Conservation (phyloP, 1,140 invertebrate species). For the Hyphantria cunea region DNA sequence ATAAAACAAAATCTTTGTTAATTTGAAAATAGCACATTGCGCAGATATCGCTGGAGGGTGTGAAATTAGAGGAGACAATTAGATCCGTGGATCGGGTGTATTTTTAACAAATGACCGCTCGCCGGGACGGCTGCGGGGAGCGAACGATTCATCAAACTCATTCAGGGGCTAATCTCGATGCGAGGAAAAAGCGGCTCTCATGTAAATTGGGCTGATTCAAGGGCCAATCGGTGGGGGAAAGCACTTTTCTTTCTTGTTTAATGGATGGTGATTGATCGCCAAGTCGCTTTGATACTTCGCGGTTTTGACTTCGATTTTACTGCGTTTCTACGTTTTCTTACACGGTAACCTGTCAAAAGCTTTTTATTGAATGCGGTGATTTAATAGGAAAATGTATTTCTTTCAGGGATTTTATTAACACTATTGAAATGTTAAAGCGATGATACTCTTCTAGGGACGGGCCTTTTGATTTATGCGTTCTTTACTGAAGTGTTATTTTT, state of each 20-base stretch:
- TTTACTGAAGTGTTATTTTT: too few relatives aligned
- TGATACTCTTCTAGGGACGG: too few relatives aligned
- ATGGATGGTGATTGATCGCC: conserved; percentile 81
- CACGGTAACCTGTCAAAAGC: conserved; percentile 24
- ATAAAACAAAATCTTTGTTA: conserved; percentile 41
- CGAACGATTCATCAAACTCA: conserved; percentile 81
- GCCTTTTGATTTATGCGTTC: too few relatives aligned
- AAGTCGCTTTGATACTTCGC: conserved; percentile 72
- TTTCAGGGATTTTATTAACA: neutral
- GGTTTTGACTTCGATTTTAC: conserved; percentile 76
- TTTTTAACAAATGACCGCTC: conserved; percentile 81
- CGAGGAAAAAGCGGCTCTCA: conserved; percentile 81
- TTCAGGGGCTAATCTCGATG: conserved; percentile 80
- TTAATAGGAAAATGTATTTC: conserved; percentile 8
- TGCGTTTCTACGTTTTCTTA: conserved; percentile 55
- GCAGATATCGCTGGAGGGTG: conserved; percentile 71
- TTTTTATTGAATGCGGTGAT: conserved; percentile 19
- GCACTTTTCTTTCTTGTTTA: conserved; percentile 80
- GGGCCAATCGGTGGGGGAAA: conserved; percentile 77
- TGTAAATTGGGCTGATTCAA: conserved; percentile 80
- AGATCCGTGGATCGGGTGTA: conserved; percentile 78
- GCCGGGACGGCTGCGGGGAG: conserved; percentile 53
- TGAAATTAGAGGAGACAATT: conserved; percentile 81
- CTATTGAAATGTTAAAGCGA: too few relatives aligned
- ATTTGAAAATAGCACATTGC: conserved; percentile 55